Percentiles rank a stretch among this genome's conserved stretches.
These are phyloP conservation scores for Nomada flava DNA, from an alignment of 2,888 invertebrate genomes.

Conservation along the genomic window DNA sequence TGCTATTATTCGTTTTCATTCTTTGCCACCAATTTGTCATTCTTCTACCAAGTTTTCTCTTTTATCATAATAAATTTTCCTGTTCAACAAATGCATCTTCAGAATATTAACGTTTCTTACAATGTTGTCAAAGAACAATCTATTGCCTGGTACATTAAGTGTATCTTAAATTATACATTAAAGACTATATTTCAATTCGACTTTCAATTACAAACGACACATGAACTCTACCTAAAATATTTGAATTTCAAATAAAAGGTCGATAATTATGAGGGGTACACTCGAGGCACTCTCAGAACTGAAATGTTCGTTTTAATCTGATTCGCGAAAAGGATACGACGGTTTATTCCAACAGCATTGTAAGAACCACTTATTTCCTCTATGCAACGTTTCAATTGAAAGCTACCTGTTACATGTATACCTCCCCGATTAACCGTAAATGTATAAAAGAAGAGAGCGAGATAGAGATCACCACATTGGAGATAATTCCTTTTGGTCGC, in stretches of 20 bases:
- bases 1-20: too few species aligned
- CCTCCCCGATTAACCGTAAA: neutral
- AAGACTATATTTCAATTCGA: too few species aligned
- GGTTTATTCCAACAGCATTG: slow-evolving; percentile 22
- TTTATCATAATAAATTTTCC: too few species aligned
- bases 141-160: too few species aligned
- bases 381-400: slow-evolving; percentile 17
- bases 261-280: neutral
- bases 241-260: neutral
- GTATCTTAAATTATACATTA: too few species aligned
- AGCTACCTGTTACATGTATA: slow-evolving; percentile 44
- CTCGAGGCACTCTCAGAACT: slow-evolving; percentile 5
- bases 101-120: too few species aligned
- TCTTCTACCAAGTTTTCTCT: too few species aligned
- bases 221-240: neutral
- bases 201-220: neutral
- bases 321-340: neutral
- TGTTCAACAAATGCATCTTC: too few species aligned
- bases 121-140: too few species aligned
- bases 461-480: neutral
- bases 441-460: neutral
- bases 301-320: slow-evolving; percentile 20
- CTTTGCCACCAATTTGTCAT: too few species aligned
- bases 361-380: slow-evolving; percentile 21
- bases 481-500: slow-evolving; percentile 8